Evolutionary conservation across 1,140 invertebrate species (phyloP), one percentile per base, ranked within the genome.

Genomic region (Neocloeon triangulifer): DNA sequence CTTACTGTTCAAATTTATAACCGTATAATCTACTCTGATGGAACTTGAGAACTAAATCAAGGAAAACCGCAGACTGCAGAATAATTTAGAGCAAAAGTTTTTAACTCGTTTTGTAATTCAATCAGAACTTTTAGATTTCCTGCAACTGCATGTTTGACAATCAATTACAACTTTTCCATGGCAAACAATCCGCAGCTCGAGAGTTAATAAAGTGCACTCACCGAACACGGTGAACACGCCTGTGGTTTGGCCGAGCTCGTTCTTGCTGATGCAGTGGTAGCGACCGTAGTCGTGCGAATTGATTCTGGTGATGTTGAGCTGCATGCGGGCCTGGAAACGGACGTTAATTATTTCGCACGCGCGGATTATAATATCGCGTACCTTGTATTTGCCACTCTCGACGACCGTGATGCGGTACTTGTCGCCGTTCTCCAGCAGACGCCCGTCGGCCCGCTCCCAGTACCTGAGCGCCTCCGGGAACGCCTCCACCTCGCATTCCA

Each of bases 401-500:
- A 52, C 52, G 34, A 65, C 61, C 30, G 70, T 64, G 8, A 68
- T 68, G 35, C 60, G 58, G 47, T 75, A 76, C 43, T 78, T 73
- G 2, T 69, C 62, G 26, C 59, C 58, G 12, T 62, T 60, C 46
- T 76, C 66, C 1, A 84, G 44, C 5, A 84, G 64, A 30, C 68
- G 59, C n/a, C 72, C 73, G 36, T 82, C 75, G 4, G 62, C 56
- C 19, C 66, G 59, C 45, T 85, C 76, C 88, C 89, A 94, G 43
- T 79, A 79, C 31, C 69, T 67, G 2, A 85, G 60, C 1, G 79
- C 71, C 41, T 79, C 73, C 0, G 88, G 86, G 49, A 71, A 89
- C 1, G 82, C 81, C 52, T 91, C 84, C 1, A 85, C 69, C 47
- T 79, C 68, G 43, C 86, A 91, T 49, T 85, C 76, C 3, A 89